A percentile compares a stretch with the other conserved stretches of the same genome.
phyloP scores from a whole-genome alignment of 2,888 invertebrate genomes.

The Napeogenes sylphis region DNA sequence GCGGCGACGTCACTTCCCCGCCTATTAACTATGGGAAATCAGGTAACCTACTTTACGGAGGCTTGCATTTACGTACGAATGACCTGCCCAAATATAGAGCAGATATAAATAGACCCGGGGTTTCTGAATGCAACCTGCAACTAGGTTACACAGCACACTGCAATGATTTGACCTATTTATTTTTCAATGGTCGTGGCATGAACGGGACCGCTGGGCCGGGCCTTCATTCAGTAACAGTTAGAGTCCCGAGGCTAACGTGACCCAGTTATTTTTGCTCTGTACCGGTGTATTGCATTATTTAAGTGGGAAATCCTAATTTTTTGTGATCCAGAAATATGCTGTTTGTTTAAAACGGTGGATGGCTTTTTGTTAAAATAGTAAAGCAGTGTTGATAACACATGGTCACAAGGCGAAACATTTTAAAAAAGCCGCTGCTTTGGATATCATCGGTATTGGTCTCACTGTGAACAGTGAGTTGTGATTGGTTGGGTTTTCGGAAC shows the following conservation, averaged over 20 bases:
- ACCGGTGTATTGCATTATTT: background rate
- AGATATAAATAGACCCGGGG: slow-evolving; percentile 67
- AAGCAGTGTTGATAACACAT: slow-evolving; percentile 31
- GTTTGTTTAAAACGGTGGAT: background rate
- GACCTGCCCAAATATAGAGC: slow-evolving; percentile 76
- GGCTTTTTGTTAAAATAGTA: slow-evolving; percentile 8
- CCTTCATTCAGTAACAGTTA: slow-evolving; percentile 71
- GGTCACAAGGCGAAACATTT: slow-evolving; percentile 36
- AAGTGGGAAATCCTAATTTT: background rate
- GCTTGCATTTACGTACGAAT: slow-evolving; percentile 70
- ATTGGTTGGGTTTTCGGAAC: slow-evolving; percentile 49
- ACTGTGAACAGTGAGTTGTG: slow-evolving; percentile 36
- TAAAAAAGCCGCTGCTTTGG: slow-evolving; percentile 48
- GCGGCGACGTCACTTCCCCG: slow-evolving; percentile 62
- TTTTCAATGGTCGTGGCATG: slow-evolving; percentile 74
- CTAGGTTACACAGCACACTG: slow-evolving; percentile 66
- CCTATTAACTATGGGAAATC: slow-evolving; percentile 68
- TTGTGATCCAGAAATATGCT: background rate
- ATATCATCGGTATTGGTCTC: slow-evolving; percentile 49
- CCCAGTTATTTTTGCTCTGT: slow-evolving; percentile 43
- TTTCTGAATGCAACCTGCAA: slow-evolving; percentile 62
- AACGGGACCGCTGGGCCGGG: slow-evolving; percentile 63
- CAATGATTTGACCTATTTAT: slow-evolving; percentile 76
- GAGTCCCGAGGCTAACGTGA: slow-evolving; percentile 65
- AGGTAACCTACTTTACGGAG: slow-evolving; percentile 73